These are phyloP conservation scores for Pristis pectinata DNA, from an alignment of 2,797 vertebrate species.

Conservation along the genomic window DNA sequence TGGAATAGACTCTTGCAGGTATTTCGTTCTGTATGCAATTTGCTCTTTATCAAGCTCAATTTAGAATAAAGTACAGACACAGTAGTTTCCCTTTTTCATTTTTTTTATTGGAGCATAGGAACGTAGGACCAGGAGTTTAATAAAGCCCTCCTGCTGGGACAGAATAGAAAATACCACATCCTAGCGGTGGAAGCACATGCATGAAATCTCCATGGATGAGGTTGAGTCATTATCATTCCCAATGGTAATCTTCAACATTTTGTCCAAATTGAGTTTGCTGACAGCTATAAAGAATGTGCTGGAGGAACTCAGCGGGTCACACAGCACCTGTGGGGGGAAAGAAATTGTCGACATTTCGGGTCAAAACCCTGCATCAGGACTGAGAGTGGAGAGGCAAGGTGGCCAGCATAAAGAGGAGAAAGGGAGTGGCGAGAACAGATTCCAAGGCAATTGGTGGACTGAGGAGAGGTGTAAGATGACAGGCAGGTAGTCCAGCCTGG, in stretches of 20 bases:
- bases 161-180: background rate
- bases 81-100: background rate
- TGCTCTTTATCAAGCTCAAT: background rate
- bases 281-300: too few relatives aligned
- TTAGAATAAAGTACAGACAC: background rate
- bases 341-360: too few relatives aligned
- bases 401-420: too few relatives aligned
- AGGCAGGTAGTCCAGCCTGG: too few relatives aligned
- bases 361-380: too few relatives aligned
- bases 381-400: too few relatives aligned
- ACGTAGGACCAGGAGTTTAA: background rate
- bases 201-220: background rate
- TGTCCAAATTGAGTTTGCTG: too few relatives aligned
- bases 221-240: background rate
- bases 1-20: constrained; percentile 78
- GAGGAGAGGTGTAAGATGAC: too few relatives aligned
- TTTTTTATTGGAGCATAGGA: background rate
- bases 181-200: background rate
- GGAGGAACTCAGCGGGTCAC: too few relatives aligned
- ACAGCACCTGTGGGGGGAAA: too few relatives aligned
- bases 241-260: background rate
- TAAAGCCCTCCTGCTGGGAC: background rate
- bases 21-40: constrained; percentile 7
- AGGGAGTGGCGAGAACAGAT: too few relatives aligned
- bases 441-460: too few relatives aligned